phyloP scores from a whole-genome alignment of 2,888 invertebrate genomes.

The Rhopalosiphum nymphaeae region DNA sequence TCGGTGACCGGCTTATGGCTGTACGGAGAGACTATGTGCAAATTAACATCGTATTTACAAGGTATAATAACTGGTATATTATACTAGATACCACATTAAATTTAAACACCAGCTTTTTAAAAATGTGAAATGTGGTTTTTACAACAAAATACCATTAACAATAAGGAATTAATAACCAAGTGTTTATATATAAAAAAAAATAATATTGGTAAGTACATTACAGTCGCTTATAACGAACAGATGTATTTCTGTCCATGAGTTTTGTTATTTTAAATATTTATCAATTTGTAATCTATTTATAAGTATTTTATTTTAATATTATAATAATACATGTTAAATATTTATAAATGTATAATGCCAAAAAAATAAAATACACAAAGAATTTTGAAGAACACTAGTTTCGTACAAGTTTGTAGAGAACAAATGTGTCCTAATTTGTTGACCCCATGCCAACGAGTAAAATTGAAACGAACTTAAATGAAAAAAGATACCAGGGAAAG shows the following conservation, averaged over 20 bases:
- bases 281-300: not conserved
- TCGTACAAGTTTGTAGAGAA: too few relatives aligned
- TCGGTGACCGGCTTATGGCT: constrained; percentile 80
- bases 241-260: not conserved
- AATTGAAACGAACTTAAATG: too few relatives aligned
- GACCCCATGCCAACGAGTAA: too few relatives aligned
- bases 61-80: constrained; percentile 72
- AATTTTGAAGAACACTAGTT: not conserved
- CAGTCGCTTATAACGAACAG: not conserved
- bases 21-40: constrained; percentile 82
- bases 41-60: constrained; percentile 80
- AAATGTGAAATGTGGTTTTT: not conserved
- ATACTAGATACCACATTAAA: not conserved
- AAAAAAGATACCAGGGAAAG: too few relatives aligned
- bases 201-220: not conserved
- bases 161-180: not conserved
- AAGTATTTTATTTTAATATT: not conserved
- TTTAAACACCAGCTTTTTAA: not conserved
- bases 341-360: not conserved
- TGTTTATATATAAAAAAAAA: not conserved
- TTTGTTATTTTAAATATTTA: not conserved
- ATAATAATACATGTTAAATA: not conserved
- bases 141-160: not conserved
- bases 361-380: not conserved
- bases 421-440: too few relatives aligned